phyloP scores from a whole-genome alignment of 1,140 invertebrate genomes.

The Neotoxoptera formosana region DNA sequence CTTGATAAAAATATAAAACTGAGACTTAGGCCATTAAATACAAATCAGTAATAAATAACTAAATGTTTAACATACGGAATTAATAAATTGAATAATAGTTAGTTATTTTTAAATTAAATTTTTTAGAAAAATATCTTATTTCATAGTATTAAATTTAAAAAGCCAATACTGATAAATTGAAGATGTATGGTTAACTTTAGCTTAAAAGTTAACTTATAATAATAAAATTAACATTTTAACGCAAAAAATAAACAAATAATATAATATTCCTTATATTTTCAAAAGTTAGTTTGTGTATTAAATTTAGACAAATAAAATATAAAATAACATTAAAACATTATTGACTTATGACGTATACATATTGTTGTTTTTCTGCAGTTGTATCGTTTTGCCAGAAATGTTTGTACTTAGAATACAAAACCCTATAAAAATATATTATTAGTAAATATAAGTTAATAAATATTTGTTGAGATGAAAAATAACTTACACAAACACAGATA shows the following conservation, averaged over 20 bases:
- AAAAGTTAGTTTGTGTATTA: background rate
- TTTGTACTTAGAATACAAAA: background rate
- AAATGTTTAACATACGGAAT: no score
- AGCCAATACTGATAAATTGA: background rate
- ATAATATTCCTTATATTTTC: background rate
- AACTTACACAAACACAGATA: background rate
- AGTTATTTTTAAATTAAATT: background rate
- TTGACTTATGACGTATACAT: background rate
- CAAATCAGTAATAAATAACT: background rate
- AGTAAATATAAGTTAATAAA: background rate
- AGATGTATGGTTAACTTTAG: background rate
- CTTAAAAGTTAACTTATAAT: no score
- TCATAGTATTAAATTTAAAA: background rate
- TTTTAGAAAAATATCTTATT: background rate
- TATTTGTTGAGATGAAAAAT: background rate
- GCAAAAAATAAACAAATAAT: background rate
- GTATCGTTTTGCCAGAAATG: background rate
- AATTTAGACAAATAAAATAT: background rate
- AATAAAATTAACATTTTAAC: no score
- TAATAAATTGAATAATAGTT: no score
- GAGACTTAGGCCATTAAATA: background rate
- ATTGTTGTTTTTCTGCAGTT: background rate
- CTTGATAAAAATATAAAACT: background rate
- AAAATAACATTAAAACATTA: conserved; percentile 17
- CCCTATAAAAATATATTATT: background rate